Evolutionary conservation across 2,888 invertebrate species (phyloP).

Genomic region (Chromoteleia sp.): DNA sequence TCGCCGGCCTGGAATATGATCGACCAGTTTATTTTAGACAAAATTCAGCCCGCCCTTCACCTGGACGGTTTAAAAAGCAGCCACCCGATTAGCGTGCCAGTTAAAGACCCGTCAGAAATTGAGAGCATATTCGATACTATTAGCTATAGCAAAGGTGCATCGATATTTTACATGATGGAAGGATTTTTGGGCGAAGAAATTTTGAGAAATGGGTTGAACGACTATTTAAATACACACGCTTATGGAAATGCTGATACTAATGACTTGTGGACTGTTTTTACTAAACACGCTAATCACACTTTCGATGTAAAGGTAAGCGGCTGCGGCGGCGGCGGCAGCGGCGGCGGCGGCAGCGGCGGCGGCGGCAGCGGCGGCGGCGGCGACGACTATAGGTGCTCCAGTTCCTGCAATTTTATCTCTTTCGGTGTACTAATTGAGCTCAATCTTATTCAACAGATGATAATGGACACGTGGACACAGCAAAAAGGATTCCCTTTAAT

Average conservation of each 20-base stretch:
- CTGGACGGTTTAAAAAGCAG: slow-evolving; percentile 90
- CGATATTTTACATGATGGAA: slow-evolving; percentile 90
- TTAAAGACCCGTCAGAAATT: slow-evolving; percentile 89
- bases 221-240: slow-evolving; percentile 89
- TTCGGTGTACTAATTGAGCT: background rate
- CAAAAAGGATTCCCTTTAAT: slow-evolving; percentile 94
- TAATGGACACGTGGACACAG: slow-evolving; percentile 93
- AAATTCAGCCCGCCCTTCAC: slow-evolving; percentile 89
- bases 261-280: slow-evolving; percentile 92
- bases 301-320: slow-evolving; percentile 87
- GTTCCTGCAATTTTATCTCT: background rate
- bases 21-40: slow-evolving; percentile 89
- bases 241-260: slow-evolving; percentile 91
- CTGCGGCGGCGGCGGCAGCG: no score
- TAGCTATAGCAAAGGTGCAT: slow-evolving; percentile 91
- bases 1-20: slow-evolving; percentile 89
- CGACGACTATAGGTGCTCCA: slow-evolving; percentile 15
- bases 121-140: slow-evolving; percentile 91
- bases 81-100: slow-evolving; percentile 89
- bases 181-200: slow-evolving; percentile 88
- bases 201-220: slow-evolving; percentile 88
- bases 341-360: no score
- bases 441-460: slow-evolving; percentile 83
- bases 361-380: no score
- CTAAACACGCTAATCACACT: slow-evolving; percentile 87